A percentile compares a stretch with the other conserved stretches of the same genome.
Conservation (phyloP, 2,888 invertebrate species). For the Pseudococcus viburni region DNA sequence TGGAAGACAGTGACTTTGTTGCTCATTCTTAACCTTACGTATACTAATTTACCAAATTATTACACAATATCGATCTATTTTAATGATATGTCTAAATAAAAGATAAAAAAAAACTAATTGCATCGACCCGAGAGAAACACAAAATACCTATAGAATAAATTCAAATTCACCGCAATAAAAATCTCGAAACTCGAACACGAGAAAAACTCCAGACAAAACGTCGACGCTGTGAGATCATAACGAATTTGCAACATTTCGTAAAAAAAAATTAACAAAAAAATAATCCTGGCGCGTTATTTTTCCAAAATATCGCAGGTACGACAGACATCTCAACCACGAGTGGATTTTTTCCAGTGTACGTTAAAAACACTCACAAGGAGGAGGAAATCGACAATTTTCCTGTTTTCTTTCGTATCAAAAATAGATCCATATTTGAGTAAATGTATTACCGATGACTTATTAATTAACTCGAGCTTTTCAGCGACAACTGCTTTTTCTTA, state of each 20-base stretch:
- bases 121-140: conserved; percentile 33
- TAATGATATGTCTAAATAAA: conserved; percentile 50
- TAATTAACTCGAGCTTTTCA: neutral
- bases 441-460: neutral
- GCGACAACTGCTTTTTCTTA: neutral
- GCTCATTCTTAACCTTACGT: conserved; percentile 59
- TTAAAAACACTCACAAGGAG: too few species aligned
- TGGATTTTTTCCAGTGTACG: neutral
- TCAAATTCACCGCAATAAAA: neutral
- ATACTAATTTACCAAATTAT: conserved; percentile 23
- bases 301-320: neutral
- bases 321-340: neutral
- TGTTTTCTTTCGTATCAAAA: conserved; percentile 10
- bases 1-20: conserved; percentile 65
- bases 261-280: neutral
- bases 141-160: neutral
- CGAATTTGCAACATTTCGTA: conserved; percentile 41
- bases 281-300: neutral
- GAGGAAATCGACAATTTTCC: neutral
- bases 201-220: neutral
- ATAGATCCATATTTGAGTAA: conserved; percentile 45
- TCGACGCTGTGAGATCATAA: neutral
- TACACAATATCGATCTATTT: conserved; percentile 48
- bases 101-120: neutral
- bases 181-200: neutral